A percentile compares a stretch with the other conserved stretches of the same genome.
These are phyloP conservation scores for Tringa solitaria DNA, from an alignment of 2,113 vertebrate species.

Conservation along the genomic window DNA sequence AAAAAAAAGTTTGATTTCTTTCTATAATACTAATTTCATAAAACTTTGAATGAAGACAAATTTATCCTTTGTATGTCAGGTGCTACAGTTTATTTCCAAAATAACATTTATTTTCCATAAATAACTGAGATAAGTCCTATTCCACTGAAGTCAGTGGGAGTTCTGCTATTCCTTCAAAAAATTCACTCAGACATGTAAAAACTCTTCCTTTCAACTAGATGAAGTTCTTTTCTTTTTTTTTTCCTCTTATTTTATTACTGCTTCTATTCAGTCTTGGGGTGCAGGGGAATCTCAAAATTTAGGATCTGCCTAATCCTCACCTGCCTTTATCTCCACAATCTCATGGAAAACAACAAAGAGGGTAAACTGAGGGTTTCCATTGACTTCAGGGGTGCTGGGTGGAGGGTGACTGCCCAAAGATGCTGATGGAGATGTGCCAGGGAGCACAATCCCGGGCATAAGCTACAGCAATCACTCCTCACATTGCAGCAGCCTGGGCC, in stretches of 20 bases:
- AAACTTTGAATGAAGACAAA: background rate
- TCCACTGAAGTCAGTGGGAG: background rate
- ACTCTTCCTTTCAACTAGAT: background rate
- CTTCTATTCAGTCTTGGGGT: background rate
- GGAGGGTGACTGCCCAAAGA: background rate
- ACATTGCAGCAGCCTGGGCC: accelerated
- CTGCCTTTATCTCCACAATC: background rate
- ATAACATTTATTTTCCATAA: no score
- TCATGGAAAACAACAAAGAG: background rate
- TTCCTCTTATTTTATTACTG: background rate
- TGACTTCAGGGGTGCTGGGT: no score
- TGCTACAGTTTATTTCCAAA: background rate
- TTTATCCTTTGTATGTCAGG: background rate
- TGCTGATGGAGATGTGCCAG: background rate
- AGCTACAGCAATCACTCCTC: accelerated
- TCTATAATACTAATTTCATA: background rate
- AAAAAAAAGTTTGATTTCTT: accelerated
- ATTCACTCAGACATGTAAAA: background rate
- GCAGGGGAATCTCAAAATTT: background rate
- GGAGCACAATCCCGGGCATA: background rate
- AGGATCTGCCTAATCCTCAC: background rate
- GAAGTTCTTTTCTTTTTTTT: background rate
- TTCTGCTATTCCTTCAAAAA: background rate
- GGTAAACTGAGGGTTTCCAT: background rate
- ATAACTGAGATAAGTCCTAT: background rate